Percentiles rank a stretch among this genome's conserved stretches.
Conservation (phyloP, 2,888 invertebrate species). For the Aporophyla lueneburgensis region DNA sequence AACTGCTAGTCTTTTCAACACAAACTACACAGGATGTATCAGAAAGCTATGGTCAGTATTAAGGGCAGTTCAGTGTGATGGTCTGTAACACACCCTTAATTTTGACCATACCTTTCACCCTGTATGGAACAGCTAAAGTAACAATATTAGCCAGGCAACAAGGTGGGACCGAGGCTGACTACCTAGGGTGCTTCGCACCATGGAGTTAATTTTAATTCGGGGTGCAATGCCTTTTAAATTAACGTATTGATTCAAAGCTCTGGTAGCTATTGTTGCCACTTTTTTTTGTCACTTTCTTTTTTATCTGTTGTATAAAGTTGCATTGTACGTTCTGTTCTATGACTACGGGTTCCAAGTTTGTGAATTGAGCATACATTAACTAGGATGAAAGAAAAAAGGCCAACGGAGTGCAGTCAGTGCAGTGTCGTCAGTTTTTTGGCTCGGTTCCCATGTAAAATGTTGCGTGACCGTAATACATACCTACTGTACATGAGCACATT, state of each 20-base stretch:
- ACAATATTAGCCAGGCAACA: neutral
- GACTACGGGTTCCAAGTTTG: constrained; percentile 14
- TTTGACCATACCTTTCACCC: neutral
- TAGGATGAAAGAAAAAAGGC: constrained; percentile 42
- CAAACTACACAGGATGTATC: neutral
- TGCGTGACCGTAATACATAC: constrained; percentile 42
- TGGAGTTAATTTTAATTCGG: constrained; percentile 9
- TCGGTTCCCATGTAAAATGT: constrained; percentile 55
- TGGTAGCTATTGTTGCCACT: neutral
- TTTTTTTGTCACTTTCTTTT: neutral
- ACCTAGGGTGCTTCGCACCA: neutral
- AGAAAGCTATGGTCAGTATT: neutral
- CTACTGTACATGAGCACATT: constrained; percentile 12
- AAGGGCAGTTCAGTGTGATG: neutral
- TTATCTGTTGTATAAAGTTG: constrained; percentile 3
- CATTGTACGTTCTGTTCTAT: neutral
- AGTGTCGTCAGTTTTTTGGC: constrained; percentile 60
- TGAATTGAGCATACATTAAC: constrained; percentile 48
- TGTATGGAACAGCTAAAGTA: neutral
- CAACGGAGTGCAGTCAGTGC: constrained; percentile 33
- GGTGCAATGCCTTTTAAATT: constrained; percentile 3
- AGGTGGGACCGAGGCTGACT: neutral
- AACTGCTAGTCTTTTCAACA: neutral
- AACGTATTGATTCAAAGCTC: constrained; percentile 29
- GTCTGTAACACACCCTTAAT: neutral